A percentile compares a stretch with the other conserved stretches of the same genome.
phyloP scores from a whole-genome alignment of 1,140 invertebrate genomes.

The Drosophila azteca region DNA sequence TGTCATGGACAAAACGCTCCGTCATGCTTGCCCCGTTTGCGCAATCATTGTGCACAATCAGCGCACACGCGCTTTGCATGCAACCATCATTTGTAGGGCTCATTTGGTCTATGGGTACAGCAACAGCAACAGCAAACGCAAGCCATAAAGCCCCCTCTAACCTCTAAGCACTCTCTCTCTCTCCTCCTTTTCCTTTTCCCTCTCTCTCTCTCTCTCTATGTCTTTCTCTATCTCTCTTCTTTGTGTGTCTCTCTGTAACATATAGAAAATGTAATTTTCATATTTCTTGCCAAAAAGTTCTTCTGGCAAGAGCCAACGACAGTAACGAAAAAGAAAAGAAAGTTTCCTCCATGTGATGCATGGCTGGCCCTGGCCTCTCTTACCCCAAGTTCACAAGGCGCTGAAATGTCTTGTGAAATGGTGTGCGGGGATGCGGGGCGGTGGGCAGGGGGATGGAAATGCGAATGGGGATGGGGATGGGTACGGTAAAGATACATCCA shows the following conservation, averaged over 20 bases:
- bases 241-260: slow-evolving; percentile 7
- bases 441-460: background rate
- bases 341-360: slow-evolving; percentile 64
- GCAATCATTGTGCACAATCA: slow-evolving; percentile 73
- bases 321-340: slow-evolving; percentile 56
- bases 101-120: slow-evolving; percentile 37
- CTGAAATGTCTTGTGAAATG: slow-evolving; percentile 53
- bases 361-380: slow-evolving; percentile 59
- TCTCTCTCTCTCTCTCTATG: background rate
- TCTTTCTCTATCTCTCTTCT: too few relatives aligned
- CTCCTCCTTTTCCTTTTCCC: background rate
- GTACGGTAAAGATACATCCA: slow-evolving; percentile 58
- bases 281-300: slow-evolving; percentile 57
- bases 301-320: slow-evolving; percentile 59
- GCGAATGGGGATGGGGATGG: background rate
- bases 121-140: slow-evolving; percentile 31
- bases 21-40: slow-evolving; percentile 50
- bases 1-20: slow-evolving; percentile 63
- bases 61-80: slow-evolving; percentile 54
- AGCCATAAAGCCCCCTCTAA: slow-evolving; percentile 25
- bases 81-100: slow-evolving; percentile 52
- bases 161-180: background rate
- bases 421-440: too few relatives aligned
- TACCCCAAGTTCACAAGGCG: slow-evolving; percentile 69
- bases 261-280: slow-evolving; percentile 66